Percentiles rank a stretch among this genome's conserved stretches.
phyloP scores from a whole-genome alignment of 2,888 invertebrate species.

The Onchidella celtica region DNA sequence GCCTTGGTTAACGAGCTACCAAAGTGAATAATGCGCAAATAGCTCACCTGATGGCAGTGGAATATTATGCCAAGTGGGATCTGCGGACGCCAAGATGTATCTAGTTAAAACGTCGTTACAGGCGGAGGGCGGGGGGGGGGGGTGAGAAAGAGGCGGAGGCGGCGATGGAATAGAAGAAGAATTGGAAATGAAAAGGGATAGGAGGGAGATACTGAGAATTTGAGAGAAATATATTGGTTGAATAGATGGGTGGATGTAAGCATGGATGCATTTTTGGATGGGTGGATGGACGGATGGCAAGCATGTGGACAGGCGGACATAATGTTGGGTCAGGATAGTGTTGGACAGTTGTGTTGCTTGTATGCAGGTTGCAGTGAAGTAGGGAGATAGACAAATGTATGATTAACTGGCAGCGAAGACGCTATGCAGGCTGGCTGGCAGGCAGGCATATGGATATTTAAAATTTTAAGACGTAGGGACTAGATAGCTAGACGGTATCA shows the following conservation, averaged over 20 bases:
- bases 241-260: not conserved
- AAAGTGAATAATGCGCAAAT: not conserved
- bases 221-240: not conserved
- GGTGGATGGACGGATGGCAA: not conserved
- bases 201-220: not conserved
- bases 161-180: not conserved
- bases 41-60: not conserved
- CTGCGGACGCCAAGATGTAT: not conserved
- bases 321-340: not conserved
- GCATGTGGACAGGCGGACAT: conserved; percentile 13
- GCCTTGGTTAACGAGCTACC: not conserved
- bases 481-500: no score
- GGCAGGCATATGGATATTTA: no score
- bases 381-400: no score
- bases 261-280: not conserved
- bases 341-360: not conserved
- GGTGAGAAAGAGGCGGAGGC: not conserved
- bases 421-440: no score
- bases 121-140: not conserved
- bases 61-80: not conserved
- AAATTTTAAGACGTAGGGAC: no score
- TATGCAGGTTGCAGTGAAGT: no score
- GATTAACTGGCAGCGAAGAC: no score
- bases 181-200: not conserved
- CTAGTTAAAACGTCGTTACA: not conserved